Conservation (phyloP, 2,113 vertebrate species). For the Proteles cristata region DNA sequence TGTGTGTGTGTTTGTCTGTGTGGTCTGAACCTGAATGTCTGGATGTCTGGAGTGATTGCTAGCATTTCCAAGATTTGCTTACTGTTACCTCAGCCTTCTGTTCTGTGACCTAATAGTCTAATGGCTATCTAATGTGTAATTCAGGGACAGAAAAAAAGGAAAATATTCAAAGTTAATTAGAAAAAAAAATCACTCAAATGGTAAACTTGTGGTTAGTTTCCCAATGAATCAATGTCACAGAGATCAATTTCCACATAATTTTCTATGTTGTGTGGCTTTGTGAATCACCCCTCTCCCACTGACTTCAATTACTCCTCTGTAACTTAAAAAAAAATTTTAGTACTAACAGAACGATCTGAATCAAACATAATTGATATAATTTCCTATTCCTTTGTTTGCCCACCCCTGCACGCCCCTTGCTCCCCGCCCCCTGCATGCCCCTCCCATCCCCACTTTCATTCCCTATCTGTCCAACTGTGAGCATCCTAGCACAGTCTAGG, state of each 20-base stretch:
- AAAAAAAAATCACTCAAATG: neutral
- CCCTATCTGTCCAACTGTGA: neutral
- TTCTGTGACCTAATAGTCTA: neutral
- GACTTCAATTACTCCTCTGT: constrained; percentile 5
- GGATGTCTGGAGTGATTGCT: neutral
- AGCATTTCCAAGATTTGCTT: neutral
- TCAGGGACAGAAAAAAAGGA: neutral
- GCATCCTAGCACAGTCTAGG: neutral
- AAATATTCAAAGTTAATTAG: constrained; percentile 5
- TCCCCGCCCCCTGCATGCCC: accelerated
- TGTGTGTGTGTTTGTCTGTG: neutral
- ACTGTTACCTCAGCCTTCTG: neutral
- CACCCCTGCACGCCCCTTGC: neutral
- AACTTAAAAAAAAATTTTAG: neutral
- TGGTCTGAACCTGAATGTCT: neutral
- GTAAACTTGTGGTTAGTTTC: neutral
- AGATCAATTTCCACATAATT: neutral
- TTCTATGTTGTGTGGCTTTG: neutral
- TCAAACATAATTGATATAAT: neutral
- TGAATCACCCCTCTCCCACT: neutral
- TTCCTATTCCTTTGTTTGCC: neutral
- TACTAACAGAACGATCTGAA: neutral
- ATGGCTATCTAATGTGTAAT: neutral
- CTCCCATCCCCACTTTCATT: neutral
- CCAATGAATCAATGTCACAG: neutral